Base-by-base conservation (phyloP, 2,888 invertebrate species). In the Ectropis crepuscularia region DNA sequence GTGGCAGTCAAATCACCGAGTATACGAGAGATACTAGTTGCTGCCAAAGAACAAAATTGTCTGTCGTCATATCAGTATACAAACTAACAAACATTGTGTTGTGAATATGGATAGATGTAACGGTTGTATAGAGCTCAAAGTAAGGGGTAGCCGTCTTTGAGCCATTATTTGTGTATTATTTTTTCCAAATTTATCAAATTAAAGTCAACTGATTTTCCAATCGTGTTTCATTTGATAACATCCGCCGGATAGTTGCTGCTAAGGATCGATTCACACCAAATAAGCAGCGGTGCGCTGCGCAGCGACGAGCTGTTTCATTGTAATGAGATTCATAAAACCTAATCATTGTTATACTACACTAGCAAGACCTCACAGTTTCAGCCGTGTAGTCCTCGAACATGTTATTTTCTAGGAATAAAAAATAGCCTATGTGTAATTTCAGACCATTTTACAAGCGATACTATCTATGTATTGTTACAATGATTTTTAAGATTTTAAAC, bases 181-280 rank as follows among this genome's bases (percentile, higher is more conserved):
- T 86, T 88, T 90, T 88, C 89, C 70, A 90, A 92, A 89, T 90
- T 90, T 84, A 80, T 85, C 79, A 79, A 88, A 84, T 90, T 85
- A 85, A 90, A 79, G 82, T 85, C 74, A 83, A 82, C 88, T 85
- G 86, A 88, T 89, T 90, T 88, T 82, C 79, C 67, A 76, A 68
- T 46, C 61, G 72, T 74, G 74, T 85, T 83, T 80, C 74, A 78
- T 79, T 76, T 67, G 45, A 12, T 42, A 45, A 51, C 53, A 46
- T 49, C 50, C 63, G 51, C 47, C 10, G 46, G 6, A 16, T 42
- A 45, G 54, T 55, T 28, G 41, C 16, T 28, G 16, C 16, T 4
- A 28, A 28, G 16, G 16, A 1, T 28, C 16, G n/a, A 28, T 28
- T 28, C 16, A 28, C 16, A 28, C 16, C 16, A 4, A 28, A 28